Evolutionary conservation across 2,888 invertebrate species (phyloP), one percentile per base, ranked within the genome.

Genomic region (Heliconius hortense): DNA sequence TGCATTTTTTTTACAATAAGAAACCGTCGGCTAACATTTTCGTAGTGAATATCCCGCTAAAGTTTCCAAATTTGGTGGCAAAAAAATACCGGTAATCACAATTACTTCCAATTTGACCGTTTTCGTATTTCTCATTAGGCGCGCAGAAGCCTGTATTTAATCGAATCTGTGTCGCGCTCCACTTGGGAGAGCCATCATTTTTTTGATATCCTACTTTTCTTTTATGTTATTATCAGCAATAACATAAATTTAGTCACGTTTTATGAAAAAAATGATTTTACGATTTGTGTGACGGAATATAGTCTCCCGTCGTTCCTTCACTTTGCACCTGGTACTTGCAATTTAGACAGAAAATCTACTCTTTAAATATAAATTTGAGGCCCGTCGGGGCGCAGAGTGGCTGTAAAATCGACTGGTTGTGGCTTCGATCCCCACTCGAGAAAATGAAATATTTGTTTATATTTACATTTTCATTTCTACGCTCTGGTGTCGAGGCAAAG

Each of bases 101-200:
- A 84, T 84, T 81, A 82, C 80, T 82, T 82, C 73, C 80, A 80
- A 80, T 79, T 74, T 79, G 83, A 79, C 82, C 80, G 83, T 82
- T 83, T 83, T 82, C 85, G 82, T 83, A 83, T 84, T 86, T 85
- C 84, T 83, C 85, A 85, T 87, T 88, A 86, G 83, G 82, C 82
- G 80, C 77, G 80, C 83, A 84, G 85, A 87, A 56, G 84, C 83
- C 82, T 85, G 78, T 82, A 82, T 84, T 88, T 82, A 87, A 89
- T 89, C 87, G 85, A 88, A 87, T 87, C 84, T 83, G 83, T 81
- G 84, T 82, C 84, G 82, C 82, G 82, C 79, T 73, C 79, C 74
- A 79, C 79, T 79, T 79, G 67, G 75, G 72, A 56, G 67, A 70
- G 64, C 75, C 59, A 69, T 76, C 72, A 72, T 48, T 77, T 77